A percentile compares a stretch with the other conserved stretches of the same genome.
Conservation (phyloP, 2,888 invertebrate genomes). For the Zygothrica quintamaculata region DNA sequence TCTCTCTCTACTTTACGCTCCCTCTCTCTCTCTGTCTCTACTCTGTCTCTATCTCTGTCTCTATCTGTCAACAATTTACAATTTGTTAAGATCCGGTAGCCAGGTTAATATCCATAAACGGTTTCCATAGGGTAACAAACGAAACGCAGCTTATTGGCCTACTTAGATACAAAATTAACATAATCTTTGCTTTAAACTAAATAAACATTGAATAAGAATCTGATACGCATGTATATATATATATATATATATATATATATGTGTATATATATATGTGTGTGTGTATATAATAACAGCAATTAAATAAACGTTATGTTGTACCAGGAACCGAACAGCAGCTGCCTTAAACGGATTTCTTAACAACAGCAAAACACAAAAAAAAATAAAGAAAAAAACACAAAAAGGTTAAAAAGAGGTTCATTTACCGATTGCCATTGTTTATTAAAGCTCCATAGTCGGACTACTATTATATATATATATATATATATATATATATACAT, state of each 20-base stretch:
- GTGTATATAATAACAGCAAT: too few species aligned
- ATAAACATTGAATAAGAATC: slow-evolving; percentile 19
- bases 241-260: too few species aligned
- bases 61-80: neutral
- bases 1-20: too few species aligned
- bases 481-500: too few species aligned
- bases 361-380: slow-evolving; percentile 4
- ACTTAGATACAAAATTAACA: slow-evolving; percentile 53
- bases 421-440: slow-evolving; percentile 29
- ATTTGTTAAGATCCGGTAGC: slow-evolving; percentile 52
- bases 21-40: too few species aligned
- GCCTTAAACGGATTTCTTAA: slow-evolving; percentile 39
- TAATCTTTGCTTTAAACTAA: slow-evolving; percentile 28
- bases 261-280: too few species aligned
- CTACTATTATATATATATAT: too few species aligned
- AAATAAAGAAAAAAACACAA: slow-evolving; percentile 13
- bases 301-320: slow-evolving; percentile 7
- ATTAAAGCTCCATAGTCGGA: too few species aligned
- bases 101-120: slow-evolving; percentile 45
- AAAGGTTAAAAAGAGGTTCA: too few species aligned
- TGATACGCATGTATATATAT: slow-evolving; percentile 5
- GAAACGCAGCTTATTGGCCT: slow-evolving; percentile 48
- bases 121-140: slow-evolving; percentile 27
- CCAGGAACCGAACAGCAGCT: slow-evolving; percentile 21
- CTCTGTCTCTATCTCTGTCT: too few species aligned